Base-by-base conservation (phyloP, 2,113 vertebrate species). In the Pipra filicauda region DNA sequence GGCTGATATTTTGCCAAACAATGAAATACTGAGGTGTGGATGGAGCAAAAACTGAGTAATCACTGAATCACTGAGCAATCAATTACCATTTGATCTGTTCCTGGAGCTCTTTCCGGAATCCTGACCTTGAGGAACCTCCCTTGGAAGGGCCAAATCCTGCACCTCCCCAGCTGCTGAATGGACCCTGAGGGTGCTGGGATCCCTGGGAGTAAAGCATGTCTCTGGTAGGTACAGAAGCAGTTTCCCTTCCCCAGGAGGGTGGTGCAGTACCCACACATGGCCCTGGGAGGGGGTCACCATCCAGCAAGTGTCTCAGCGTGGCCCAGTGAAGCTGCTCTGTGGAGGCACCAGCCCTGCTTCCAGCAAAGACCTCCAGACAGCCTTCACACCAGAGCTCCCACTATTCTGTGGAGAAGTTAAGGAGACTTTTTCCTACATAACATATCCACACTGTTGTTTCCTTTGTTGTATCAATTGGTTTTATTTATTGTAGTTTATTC, bases 21-120 rank as follows among this genome's bases (percentile, higher is more conserved):
- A 59, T 97, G 71, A 95, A 95, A 92, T 88, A 91, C 58, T 88
- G 86, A 91, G 91, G 39, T n/a, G 70, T 49, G 57, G 91, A 94
- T 83, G 81, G 81, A 93, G 89, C 46, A 51, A 87, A 81, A 91
- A 58, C 71, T 96, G 85, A 96, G 87, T 93, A 91, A 96, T 94
- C 77, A 57, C 69, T 92, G 94, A 96, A 95, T 89, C 93, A 89
- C 1, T 89, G 92, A 89, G 84, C 91, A 72, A 89, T 97, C 31
- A 85, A 78, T 96, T 74, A 81, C 35, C 82, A 16, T n/a, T 55
- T 8, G 4, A 20, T 35, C 80, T 15, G 39, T 67, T 87, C 89
- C 80, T 71, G 87, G 81, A 85, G 55, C 71, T 83, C 46, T 28
- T 77, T 73, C 3, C 58, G 89, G 87, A 91, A 82, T 82, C 89